Evolutionary conservation across 1,140 invertebrate species (phyloP).

Genomic region (Diprion similis): DNA sequence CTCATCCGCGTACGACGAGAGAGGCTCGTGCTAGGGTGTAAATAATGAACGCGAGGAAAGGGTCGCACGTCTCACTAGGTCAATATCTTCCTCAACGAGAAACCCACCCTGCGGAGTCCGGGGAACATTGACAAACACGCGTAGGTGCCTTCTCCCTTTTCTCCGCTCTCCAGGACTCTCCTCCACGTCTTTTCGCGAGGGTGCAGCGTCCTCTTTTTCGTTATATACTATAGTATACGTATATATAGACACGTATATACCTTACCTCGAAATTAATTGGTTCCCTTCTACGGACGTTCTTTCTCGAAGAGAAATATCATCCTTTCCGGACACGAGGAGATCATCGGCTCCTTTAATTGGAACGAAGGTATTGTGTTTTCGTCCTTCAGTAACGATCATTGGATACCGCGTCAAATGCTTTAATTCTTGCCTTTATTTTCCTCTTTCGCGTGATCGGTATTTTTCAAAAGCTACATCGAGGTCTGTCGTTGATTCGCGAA

Average conservation of each 20-base stretch:
- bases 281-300: too few species aligned
- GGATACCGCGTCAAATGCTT: too few species aligned
- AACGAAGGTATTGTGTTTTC: too few species aligned
- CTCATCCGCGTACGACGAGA: not conserved
- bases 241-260: not conserved
- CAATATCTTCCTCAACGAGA: not conserved
- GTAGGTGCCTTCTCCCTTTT: not conserved
- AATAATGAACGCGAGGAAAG: slow-evolving; percentile 5
- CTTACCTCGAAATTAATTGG: slow-evolving; percentile 1
- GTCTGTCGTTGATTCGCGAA: too few species aligned
- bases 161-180: not conserved
- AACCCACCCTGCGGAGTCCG: not conserved
- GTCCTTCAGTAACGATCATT: too few species aligned
- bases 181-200: not conserved
- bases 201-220: not conserved
- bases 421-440: too few species aligned
- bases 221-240: not conserved
- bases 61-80: slow-evolving; percentile 1
- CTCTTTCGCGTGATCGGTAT: too few species aligned
- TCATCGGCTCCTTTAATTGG: too few species aligned
- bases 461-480: too few species aligned
- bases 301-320: too few species aligned
- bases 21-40: not conserved
- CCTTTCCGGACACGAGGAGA: too few species aligned
- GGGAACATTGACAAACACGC: too few species aligned